Percentiles rank a stretch among this genome's conserved stretches.
Conservation (phyloP, 2,113 vertebrate species). For the Petroica traversi region DNA sequence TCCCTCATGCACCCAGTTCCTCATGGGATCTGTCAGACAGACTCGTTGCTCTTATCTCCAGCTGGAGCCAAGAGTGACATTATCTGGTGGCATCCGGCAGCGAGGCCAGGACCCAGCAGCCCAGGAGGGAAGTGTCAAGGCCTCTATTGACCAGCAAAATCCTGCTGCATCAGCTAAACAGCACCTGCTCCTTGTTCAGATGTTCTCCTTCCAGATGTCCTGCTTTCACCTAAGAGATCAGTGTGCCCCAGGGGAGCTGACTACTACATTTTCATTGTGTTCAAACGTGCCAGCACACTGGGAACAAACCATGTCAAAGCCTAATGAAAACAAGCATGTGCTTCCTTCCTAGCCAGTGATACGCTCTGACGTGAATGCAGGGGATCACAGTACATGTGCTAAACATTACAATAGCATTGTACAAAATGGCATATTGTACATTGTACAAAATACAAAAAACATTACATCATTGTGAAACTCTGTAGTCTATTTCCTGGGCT, state of each 20-base stretch:
- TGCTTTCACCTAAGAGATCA: neutral
- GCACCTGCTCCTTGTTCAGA: constrained; percentile 6
- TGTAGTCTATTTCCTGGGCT: neutral
- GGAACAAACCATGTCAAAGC: neutral
- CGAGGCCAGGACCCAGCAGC: neutral
- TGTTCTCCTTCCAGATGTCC: neutral
- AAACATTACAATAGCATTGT: neutral
- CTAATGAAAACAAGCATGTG: constrained; percentile 4
- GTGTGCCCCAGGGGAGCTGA: neutral
- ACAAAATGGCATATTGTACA: neutral
- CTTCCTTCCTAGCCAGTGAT: neutral
- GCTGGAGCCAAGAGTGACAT: neutral
- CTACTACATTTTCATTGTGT: constrained; percentile 4
- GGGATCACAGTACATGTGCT: neutral
- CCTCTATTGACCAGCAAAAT: neutral
- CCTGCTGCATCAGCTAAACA: constrained; percentile 37
- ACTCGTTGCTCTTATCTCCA: neutral
- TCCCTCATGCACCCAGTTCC: neutral
- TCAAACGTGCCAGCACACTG: neutral
- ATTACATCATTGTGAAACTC: neutral
- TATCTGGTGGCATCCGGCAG: neutral
- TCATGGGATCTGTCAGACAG: neutral
- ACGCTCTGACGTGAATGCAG: neutral
- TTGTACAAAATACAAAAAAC: neutral
- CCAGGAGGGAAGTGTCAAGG: constrained; percentile 39